phyloP scores from a whole-genome alignment of 1,140 invertebrate genomes.

The Hyphantria cunea region DNA sequence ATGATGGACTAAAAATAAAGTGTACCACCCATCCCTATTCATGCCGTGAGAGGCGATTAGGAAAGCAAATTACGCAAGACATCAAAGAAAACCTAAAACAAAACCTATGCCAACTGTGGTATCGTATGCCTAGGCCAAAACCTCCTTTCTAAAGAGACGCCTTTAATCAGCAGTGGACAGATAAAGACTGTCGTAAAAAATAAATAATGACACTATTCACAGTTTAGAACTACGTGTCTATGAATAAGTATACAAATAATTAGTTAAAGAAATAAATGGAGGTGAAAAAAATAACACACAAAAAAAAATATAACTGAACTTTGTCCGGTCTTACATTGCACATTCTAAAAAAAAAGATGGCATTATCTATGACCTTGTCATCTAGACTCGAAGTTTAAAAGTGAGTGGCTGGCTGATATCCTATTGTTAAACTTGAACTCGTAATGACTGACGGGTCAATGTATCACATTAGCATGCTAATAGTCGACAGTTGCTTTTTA shows the following conservation, averaged over 20 bases:
- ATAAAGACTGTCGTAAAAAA: no score
- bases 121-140: no score
- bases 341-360: not conserved
- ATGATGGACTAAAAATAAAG: no score
- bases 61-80: no score
- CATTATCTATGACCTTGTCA: slow-evolving; percentile 24
- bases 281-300: not conserved
- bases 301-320: not conserved
- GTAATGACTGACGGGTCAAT: slow-evolving; percentile 30
- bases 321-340: not conserved
- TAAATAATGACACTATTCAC: no score
- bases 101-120: no score
- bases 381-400: slow-evolving; percentile 29
- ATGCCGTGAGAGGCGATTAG: no score
- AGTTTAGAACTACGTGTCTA: not conserved
- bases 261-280: not conserved
- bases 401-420: slow-evolving; percentile 34
- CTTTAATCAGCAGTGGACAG: no score
- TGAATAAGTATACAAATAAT: not conserved
- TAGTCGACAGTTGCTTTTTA: slow-evolving; percentile 45
- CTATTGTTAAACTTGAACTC: slow-evolving; percentile 50
- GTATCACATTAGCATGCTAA: slow-evolving; percentile 50
- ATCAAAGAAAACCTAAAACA: no score
- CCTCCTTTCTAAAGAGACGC: no score
- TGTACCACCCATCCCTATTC: no score